phyloP scores from a whole-genome alignment of 2,888 invertebrate genomes.

The Ormyrus pomaceus region DNA sequence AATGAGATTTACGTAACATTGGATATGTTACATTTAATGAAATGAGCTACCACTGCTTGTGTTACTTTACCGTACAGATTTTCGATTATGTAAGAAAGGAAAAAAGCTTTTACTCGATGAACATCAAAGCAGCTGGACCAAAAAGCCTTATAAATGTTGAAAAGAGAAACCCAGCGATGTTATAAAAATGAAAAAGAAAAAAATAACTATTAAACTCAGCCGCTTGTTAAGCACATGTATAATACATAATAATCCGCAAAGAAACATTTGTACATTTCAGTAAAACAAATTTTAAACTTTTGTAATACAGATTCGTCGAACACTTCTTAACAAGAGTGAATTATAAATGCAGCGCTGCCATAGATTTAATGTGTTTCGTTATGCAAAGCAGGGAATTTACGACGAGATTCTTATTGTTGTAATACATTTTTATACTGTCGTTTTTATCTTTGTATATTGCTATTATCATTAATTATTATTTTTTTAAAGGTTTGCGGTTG shows the following conservation, averaged over 20 bases:
- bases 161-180: conserved; percentile 39
- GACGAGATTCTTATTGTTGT: conserved; percentile 47
- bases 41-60: background rate
- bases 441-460: conserved; percentile 55
- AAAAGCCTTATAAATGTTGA: conserved; percentile 68
- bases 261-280: conserved; percentile 39
- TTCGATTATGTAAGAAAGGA: conserved; percentile 25
- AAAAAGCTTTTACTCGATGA: conserved; percentile 52
- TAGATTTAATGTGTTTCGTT: conserved; percentile 42
- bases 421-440: conserved; percentile 57
- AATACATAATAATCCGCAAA: conserved; percentile 20
- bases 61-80: conserved; percentile 35
- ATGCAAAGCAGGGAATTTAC: conserved; percentile 41
- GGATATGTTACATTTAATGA: background rate
- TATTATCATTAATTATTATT: conserved; percentile 37
- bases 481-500: conserved; percentile 48
- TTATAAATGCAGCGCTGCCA: conserved; percentile 44
- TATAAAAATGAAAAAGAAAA: conserved; percentile 8
- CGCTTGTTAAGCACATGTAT: conserved; percentile 68
- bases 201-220: conserved; percentile 57
- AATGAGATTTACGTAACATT: background rate
- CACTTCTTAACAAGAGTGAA: conserved; percentile 33
- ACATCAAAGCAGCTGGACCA: conserved; percentile 67
- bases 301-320: conserved; percentile 22
- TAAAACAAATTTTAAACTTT: conserved; percentile 45